Evolutionary conservation across 53 echinoderm and acorn worm species (phyloP).

Genomic region (Henricia sp.): DNA sequence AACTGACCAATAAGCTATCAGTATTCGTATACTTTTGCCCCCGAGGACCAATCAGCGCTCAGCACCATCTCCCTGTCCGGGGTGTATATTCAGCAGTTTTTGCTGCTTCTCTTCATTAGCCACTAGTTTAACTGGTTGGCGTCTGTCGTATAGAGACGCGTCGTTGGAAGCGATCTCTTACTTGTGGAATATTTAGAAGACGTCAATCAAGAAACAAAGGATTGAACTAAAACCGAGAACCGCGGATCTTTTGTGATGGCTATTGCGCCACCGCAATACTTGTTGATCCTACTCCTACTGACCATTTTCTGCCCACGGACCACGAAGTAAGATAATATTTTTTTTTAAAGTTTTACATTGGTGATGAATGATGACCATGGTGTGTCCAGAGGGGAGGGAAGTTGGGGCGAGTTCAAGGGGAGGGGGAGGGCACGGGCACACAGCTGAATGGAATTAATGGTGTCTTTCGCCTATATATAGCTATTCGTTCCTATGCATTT

Average conservation of each 20-base stretch:
- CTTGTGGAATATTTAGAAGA: slow-evolving; percentile 35
- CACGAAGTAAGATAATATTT: slow-evolving; percentile 41
- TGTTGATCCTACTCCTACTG: slow-evolving; percentile 45
- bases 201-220: slow-evolving; percentile 10
- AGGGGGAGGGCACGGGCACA: neutral
- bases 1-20: slow-evolving; percentile 5
- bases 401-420: too few species aligned
- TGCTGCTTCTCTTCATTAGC: slow-evolving; percentile 13
- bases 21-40: neutral
- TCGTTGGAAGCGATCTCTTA: neutral
- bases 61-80: neutral
- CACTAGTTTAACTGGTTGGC: slow-evolving; percentile 34
- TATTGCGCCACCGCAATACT: slow-evolving; percentile 37
- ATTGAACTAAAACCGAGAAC: neutral
- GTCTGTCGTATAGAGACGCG: neutral
- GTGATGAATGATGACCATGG: neutral
- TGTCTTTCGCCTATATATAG: too few species aligned
- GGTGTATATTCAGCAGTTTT: slow-evolving; percentile 19
- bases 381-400: too few species aligned
- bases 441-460: too few species aligned
- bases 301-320: slow-evolving; percentile 41
- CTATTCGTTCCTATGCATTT: too few species aligned
- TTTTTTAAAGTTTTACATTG: neutral
- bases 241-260: slow-evolving; percentile 53
- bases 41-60: slow-evolving; percentile 3